Base-by-base conservation (phyloP, 2,113 vertebrate genomes). In the Epinephelus cyanopodus region DNA sequence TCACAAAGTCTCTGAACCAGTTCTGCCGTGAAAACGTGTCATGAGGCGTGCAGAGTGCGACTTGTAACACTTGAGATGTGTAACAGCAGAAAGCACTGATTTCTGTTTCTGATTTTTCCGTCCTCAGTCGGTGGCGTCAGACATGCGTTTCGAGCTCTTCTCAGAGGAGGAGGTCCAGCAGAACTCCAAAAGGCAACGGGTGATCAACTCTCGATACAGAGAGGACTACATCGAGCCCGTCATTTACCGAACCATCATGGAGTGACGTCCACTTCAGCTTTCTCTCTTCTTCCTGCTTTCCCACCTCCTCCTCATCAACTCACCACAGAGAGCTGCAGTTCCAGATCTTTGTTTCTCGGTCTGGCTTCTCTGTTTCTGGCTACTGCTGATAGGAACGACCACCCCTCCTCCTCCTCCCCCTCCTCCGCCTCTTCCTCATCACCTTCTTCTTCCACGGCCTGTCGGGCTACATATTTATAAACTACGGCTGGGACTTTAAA, bases 91-190 rank as follows among this genome's bases (percentile, higher is more conserved):
- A 7, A 3, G 37, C 6, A n/a, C 72, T 83, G 1, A 74, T 23
- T 27, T 71, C 27, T 56, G 0, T 37, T 12, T 57, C 13, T 9
- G 3, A 1, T 79, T 29, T 39, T 48, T 3, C 74, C 11, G 13
- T 87, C 77, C 74, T 1, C 89, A 99, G 98, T 99, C 98, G 0
- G 95, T 99, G 92, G 98, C 98, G 5, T 99, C 98, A 14, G 98
- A 99, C 91, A 99, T 99, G 98, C 98, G 98, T 50, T 99, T 99
- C 75, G 97, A 98, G 92, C 96, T 99, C 92, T 99, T 99, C 29
- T 93, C 97, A 0, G 96, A 98, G 93, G 96, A 95, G 77, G 96
- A 98, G 13, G 97, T 99, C 78, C 97, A 97, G 61, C 96, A 97
- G 91, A 97, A 96, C 92, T 96, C 97, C 92, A 99, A 99, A 94